These are phyloP conservation scores for Thecocarcelia acutangulata DNA, from an alignment of 2,888 invertebrate species.

Conservation along the genomic window DNA sequence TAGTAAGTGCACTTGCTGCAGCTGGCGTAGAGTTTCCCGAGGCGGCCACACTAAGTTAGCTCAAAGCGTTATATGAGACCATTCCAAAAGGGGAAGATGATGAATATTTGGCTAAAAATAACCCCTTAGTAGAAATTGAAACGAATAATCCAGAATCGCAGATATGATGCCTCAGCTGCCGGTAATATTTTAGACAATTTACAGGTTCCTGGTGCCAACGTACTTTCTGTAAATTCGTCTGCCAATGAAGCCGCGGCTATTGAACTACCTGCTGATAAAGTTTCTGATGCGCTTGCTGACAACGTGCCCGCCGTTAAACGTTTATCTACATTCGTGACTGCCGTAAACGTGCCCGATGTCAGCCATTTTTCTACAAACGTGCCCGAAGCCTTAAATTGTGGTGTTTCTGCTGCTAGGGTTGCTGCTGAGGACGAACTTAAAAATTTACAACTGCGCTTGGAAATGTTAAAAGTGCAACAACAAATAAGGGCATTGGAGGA, in stretches of 20 bases:
- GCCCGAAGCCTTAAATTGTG: slow-evolving; percentile 15
- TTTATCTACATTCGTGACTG: slow-evolving; percentile 6
- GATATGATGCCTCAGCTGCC: slow-evolving; percentile 22
- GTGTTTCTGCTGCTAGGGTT: slow-evolving; percentile 10
- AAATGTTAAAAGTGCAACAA: slow-evolving; percentile 37
- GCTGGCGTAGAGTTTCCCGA: slow-evolving; percentile 30
- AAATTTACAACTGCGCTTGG: slow-evolving; percentile 21
- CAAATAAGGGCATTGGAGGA: slow-evolving; percentile 26
- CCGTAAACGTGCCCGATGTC: too few relatives aligned
- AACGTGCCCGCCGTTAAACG: slow-evolving; percentile 5
- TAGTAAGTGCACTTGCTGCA: slow-evolving; percentile 25
- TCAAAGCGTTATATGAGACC: slow-evolving; percentile 15
- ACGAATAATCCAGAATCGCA: neutral
- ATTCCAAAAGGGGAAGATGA: slow-evolving; percentile 19
- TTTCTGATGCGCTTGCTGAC: neutral
- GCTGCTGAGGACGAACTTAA: slow-evolving; percentile 17
- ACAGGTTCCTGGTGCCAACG: slow-evolving; percentile 23
- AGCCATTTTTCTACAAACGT: too few relatives aligned
- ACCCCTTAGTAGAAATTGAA: slow-evolving; percentile 3
- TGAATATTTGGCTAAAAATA: neutral
- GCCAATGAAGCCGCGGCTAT: slow-evolving; percentile 34
- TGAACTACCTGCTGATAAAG: slow-evolving; percentile 7
- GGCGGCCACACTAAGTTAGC: slow-evolving; percentile 24
- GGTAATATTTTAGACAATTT: slow-evolving; percentile 5
- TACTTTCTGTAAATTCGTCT: slow-evolving; percentile 15